These are phyloP conservation scores for Perca schrenkii DNA, from an alignment of 2,113 vertebrate species.

Conservation along the genomic window DNA sequence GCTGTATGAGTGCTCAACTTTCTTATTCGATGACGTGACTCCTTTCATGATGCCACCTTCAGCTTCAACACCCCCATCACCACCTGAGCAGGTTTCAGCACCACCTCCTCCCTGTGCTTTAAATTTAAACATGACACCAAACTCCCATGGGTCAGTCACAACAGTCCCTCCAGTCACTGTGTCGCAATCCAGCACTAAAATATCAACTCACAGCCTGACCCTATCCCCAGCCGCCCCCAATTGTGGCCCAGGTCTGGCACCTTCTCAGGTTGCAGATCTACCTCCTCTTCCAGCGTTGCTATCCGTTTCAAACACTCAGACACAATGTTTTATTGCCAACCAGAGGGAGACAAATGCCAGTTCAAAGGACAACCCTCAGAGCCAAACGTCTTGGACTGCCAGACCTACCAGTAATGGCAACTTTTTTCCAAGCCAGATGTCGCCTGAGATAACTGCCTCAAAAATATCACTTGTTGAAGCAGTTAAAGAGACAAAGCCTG, in stretches of 20 bases:
- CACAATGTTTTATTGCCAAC: constrained; percentile 60
- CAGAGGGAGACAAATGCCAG: constrained; percentile 57
- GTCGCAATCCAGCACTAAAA: constrained; percentile 70
- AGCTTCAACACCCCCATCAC: constrained; percentile 7
- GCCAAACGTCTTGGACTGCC: constrained; percentile 26
- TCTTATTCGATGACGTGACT: constrained; percentile 76
- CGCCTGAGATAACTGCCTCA: constrained; percentile 54
- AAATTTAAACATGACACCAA: constrained; percentile 48
- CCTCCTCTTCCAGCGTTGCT: constrained; percentile 66
- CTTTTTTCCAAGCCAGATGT: constrained; percentile 47
- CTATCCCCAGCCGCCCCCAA: constrained; percentile 56
- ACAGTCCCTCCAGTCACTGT: constrained; percentile 47
- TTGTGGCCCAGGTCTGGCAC: constrained; percentile 24
- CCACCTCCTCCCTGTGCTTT: constrained; percentile 29
- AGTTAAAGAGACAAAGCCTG: constrained; percentile 44
- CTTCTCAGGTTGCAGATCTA: constrained; percentile 63
- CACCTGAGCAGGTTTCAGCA: constrained; percentile 38
- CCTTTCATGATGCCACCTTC: constrained; percentile 58
- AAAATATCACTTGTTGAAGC: constrained; percentile 46
- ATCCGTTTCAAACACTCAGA: constrained; percentile 59
- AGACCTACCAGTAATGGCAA: constrained; percentile 53
- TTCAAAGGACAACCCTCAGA: constrained; percentile 37
- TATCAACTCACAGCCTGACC: constrained; percentile 75
- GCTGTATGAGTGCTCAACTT: constrained; percentile 78
- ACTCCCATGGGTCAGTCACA: constrained; percentile 55